Evolutionary conservation across 2,797 vertebrate species (phyloP), one percentile per base, ranked within the genome.

Genomic region (Brotula barbata): DNA sequence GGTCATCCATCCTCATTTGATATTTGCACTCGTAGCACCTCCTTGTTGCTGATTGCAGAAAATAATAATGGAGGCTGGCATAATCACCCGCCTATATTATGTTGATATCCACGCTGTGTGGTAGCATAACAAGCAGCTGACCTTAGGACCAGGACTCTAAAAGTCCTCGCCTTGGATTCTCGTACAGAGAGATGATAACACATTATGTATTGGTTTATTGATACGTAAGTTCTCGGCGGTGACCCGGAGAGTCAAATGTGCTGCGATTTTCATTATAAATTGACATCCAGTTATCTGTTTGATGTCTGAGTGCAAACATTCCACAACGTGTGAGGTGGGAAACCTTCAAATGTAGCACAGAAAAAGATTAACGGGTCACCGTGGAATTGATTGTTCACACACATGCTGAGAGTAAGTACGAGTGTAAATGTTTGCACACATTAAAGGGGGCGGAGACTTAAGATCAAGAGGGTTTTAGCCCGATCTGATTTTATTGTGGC

Each of bases 311-410:
- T 65, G 19, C 64, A 75, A 61, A 53, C 47, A 59, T 17, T 28
- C 42, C 17, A 21, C 37, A 55, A 51, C 39, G 12, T 61, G 58
- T 72, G 41, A 40, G 58, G 36, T n/a, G n/a, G n/a, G n/a, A n/a
- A 59, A 51, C 50, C 65, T 28, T 58, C 43, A 39, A 16, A 58
- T 49, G 37, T 47, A 56, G 80, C 56, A 74, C 43, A 5, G 17
- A n/a, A 20, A 62, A 66, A 53, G 58, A 37, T 42, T 57, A 46
- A 65, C 15, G 45, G 73, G 62, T 73, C 64, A 65, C 47, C 49
- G 47, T 71, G 44, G 33, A 64, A 85, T 83, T 74, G 81, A 84
- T 85, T 73, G 68, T 67, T 85, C 81, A 78, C 83, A 83, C 42
- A 40, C 25, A 4, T 28, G 8, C 4, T 28, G 4, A 28, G n/a